These are phyloP conservation scores for Plotosus lineatus DNA, from an alignment of 2,113 vertebrate genomes.

Conservation along the genomic window DNA sequence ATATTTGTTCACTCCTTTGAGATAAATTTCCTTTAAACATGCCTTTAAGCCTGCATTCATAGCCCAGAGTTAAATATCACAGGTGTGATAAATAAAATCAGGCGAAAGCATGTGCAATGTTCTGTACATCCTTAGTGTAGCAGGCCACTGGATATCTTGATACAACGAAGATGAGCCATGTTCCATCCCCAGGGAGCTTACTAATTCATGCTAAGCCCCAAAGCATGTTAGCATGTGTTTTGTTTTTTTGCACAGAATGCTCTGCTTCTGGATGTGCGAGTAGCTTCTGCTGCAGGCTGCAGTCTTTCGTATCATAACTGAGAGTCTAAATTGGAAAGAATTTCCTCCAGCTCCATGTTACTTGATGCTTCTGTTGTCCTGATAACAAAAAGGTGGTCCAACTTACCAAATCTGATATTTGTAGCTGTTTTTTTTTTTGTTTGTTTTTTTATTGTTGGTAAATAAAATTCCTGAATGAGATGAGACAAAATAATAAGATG, in stretches of 20 bases:
- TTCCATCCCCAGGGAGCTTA: slow-evolving; percentile 17
- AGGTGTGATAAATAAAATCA: background rate
- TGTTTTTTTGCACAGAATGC: slow-evolving; percentile 1
- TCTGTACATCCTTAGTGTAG: slow-evolving; percentile 30
- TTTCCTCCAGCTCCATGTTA: slow-evolving; percentile 47
- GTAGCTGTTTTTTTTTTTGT: slow-evolving; percentile 1
- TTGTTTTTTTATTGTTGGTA: slow-evolving; percentile 26
- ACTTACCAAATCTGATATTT: slow-evolving; percentile 29
- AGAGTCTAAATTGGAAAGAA: slow-evolving; percentile 28
- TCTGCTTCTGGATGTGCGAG: slow-evolving; percentile 6
- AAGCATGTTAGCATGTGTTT: slow-evolving; percentile 17
- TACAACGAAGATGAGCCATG: slow-evolving; percentile 13
- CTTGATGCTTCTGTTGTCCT: slow-evolving; percentile 14
- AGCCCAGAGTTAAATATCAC: background rate
- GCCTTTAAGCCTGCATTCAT: slow-evolving; percentile 17
- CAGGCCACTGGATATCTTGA: slow-evolving; percentile 28
- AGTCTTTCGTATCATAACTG: slow-evolving; percentile 40
- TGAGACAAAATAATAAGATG: slow-evolving; percentile 26
- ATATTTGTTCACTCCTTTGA: slow-evolving; percentile 2
- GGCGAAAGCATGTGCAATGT: slow-evolving; percentile 7
- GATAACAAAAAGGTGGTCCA: slow-evolving; percentile 30
- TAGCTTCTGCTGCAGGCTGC: slow-evolving; percentile 7
- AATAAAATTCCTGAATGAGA: slow-evolving; percentile 43
- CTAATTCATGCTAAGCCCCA: slow-evolving; percentile 2
- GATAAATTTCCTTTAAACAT: background rate